Evolutionary conservation across 2,113 vertebrate species (phyloP), one percentile per base, ranked within the genome.

Genomic region (Seriola quinqueradiata): DNA sequence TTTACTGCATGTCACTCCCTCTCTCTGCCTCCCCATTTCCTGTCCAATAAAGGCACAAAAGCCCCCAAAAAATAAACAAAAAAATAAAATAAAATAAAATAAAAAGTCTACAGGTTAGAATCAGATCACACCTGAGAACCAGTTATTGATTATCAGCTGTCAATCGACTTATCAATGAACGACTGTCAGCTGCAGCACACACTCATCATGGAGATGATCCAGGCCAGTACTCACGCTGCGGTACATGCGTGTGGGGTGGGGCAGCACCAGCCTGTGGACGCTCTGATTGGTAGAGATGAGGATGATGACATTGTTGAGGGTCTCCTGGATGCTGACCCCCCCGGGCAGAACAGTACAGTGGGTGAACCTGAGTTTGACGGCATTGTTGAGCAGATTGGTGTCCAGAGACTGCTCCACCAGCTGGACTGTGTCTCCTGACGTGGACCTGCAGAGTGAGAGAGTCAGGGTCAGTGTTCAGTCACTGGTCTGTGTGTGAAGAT

Each of bases 341-440:
- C 96, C 96, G 0, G 98, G 97, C 11, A 99, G 91, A 2, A 98
- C 54, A 0, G 85, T 92, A 66, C 97, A 98, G 79, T 97, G 96
- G 40, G 85, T 93, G 87, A 99, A 95, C 77, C 89, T 95, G 28
- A 99, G 88, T 12, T 94, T 93, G 17, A 98, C 81, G 0, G 96
- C 88, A 1, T 97, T 97, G 93, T 99, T 97, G 25, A 99, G 91
- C 38, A 99, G 93, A 83, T 97, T 97, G 48, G 95, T 91, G 42
- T 99, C 97, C 89, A 99, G 89, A 0, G 97, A 99, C 67, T 97
- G 96, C 69, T 99, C 98, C 70, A 97, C 92, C 90, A 99, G 93
- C 89, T 97, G 96, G 73, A 98, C 93, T 0, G 94, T 90, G 82
- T 98, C 97, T 17, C 95, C 97, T 0, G 95, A 96, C 0, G 96